Conservation (phyloP, 2,797 vertebrate species). For the Simalia tracyae region DNA sequence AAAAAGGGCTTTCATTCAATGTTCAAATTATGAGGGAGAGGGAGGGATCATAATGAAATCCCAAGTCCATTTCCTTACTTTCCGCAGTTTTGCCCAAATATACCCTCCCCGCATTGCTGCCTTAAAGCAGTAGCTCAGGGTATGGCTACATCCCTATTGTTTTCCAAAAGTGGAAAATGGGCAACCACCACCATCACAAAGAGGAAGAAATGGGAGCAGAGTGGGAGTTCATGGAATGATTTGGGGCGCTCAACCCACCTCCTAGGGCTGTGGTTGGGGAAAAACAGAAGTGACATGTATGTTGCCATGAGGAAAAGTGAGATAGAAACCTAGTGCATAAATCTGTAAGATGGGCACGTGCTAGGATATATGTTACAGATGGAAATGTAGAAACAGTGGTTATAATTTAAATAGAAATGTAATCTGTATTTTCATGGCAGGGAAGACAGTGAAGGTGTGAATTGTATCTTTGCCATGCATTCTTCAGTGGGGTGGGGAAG, state of each 20-base stretch:
- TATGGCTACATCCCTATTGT: neutral
- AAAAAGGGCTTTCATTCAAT: neutral
- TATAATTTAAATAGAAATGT: neutral
- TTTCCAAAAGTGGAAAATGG: neutral
- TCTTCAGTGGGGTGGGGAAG: neutral
- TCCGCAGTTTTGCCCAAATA: neutral
- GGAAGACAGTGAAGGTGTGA: neutral
- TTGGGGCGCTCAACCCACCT: neutral
- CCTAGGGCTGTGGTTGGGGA: neutral
- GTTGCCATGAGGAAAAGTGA: neutral
- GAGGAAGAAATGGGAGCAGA: neutral
- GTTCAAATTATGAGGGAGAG: neutral
- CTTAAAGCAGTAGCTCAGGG: neutral
- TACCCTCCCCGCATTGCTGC: neutral
- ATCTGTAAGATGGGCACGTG: neutral
- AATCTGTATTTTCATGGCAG: neutral
- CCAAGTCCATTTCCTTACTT: neutral
- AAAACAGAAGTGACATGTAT: neutral
- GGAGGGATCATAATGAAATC: neutral
- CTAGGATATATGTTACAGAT: neutral
- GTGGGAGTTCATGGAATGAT: neutral
- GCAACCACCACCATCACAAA: neutral
- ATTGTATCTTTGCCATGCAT: neutral
- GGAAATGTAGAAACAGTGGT: neutral
- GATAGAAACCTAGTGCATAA: neutral